Evolutionary conservation across 2,888 invertebrate genomes (phyloP).

Genomic region (Drosophila mercatorum): DNA sequence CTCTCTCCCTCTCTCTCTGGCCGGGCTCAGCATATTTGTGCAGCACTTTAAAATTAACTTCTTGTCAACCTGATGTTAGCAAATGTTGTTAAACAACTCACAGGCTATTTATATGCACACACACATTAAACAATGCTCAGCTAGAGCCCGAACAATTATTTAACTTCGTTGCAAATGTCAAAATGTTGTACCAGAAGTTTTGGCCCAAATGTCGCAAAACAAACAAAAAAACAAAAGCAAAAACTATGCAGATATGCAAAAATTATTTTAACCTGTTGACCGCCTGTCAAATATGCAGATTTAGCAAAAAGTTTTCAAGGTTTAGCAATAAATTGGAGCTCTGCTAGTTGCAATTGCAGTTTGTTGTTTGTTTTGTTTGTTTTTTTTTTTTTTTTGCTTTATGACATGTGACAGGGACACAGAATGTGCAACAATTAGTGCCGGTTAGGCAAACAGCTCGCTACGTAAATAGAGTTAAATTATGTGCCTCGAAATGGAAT

Average conservation of each 20-base stretch:
- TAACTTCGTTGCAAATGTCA: slow-evolving; percentile 51
- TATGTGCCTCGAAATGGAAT: slow-evolving; percentile 30
- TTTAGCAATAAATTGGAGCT: slow-evolving; percentile 15
- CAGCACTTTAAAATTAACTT: not conserved
- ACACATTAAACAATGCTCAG: slow-evolving; percentile 3
- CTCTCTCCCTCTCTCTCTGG: no score
- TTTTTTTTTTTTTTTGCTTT: slow-evolving; percentile 8
- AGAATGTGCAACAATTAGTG: slow-evolving; percentile 62
- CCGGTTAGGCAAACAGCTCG: slow-evolving; percentile 46
- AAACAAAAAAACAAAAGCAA: not conserved
- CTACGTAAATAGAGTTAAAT: slow-evolving; percentile 45
- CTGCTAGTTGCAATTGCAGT: slow-evolving; percentile 29
- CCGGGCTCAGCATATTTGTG: not conserved
- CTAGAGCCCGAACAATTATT: slow-evolving; percentile 17
- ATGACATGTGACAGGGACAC: slow-evolving; percentile 45
- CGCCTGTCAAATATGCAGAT: slow-evolving; percentile 72
- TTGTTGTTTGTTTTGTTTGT: slow-evolving; percentile 11
- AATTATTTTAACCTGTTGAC: slow-evolving; percentile 37
- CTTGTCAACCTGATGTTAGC: not conserved
- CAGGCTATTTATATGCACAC: not conserved
- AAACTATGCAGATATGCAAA: slow-evolving; percentile 32
- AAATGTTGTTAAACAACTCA: slow-evolving; percentile 6
- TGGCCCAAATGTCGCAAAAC: slow-evolving; percentile 54
- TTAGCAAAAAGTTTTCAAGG: slow-evolving; percentile 36
- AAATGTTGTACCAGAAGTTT: slow-evolving; percentile 56